Evolutionary conservation across 2,113 vertebrate species (phyloP).

Genomic region (Probosciger aterrimus): DNA sequence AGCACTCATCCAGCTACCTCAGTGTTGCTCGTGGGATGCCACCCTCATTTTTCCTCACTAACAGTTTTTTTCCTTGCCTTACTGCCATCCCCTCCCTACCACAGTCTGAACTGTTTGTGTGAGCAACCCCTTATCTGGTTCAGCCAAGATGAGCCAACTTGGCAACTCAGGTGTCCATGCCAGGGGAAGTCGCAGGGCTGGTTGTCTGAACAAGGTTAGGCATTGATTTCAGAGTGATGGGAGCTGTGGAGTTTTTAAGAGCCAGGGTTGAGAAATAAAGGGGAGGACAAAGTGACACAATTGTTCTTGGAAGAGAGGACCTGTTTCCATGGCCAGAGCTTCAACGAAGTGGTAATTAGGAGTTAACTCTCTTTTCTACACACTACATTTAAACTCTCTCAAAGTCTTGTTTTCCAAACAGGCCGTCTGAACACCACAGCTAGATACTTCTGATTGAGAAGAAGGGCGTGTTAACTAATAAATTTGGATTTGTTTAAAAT

Average conservation of each 20-base stretch:
- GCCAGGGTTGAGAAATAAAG: background rate
- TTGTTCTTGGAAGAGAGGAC: background rate
- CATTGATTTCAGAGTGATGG: background rate
- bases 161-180: background rate
- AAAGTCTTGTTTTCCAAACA: background rate
- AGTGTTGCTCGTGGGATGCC: background rate
- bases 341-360: background rate
- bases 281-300: fast-evolving
- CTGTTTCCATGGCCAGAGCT: background rate
- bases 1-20: background rate
- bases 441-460: background rate
- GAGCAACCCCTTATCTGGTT: background rate
- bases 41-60: background rate
- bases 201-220: background rate
- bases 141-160: background rate
- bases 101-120: background rate
- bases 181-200: background rate
- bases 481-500: background rate
- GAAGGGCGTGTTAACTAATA: background rate
- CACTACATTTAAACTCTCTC: background rate
- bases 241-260: background rate
- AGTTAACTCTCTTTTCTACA: background rate
- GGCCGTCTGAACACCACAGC: background rate
- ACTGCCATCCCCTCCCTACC: background rate
- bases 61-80: background rate